phyloP scores from a whole-genome alignment of 2,797 vertebrate genomes.

The Sparus aurata region DNA sequence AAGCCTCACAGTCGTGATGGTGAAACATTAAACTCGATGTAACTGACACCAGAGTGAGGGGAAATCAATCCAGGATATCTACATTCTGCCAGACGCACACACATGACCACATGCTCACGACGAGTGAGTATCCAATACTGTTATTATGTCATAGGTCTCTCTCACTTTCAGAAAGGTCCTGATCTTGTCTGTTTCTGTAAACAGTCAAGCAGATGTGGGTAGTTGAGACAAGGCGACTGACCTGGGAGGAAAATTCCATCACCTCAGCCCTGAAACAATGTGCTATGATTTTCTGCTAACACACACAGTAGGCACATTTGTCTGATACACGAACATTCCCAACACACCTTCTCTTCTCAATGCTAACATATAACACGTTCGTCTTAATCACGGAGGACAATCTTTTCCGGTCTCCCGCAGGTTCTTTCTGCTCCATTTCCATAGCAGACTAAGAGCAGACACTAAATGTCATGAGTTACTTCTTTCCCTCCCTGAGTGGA shows the following conservation, averaged over 20 bases:
- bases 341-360: constrained; percentile 4
- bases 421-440: constrained; percentile 60
- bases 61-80: constrained; percentile 72
- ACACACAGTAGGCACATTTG: background rate
- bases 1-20: constrained; percentile 57
- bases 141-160: constrained; percentile 48
- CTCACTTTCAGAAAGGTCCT: constrained; percentile 33
- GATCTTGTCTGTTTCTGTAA: constrained; percentile 58
- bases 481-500: constrained; percentile 39
- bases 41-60: constrained; percentile 64
- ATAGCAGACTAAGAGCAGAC: constrained; percentile 59
- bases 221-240: constrained; percentile 14
- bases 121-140: constrained; percentile 39
- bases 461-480: constrained; percentile 61
- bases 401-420: constrained; percentile 27
- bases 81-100: constrained; percentile 42
- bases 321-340: background rate
- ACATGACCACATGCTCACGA: constrained; percentile 27
- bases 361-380: background rate
- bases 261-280: background rate
- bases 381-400: constrained; percentile 18
- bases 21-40: constrained; percentile 74
- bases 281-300: background rate
- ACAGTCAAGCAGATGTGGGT: constrained; percentile 48
- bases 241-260: constrained; percentile 53